Percentiles rank a stretch among this genome's conserved stretches.
These are phyloP conservation scores for Ciona savignyi DNA, from an alignment of 23 tunicate genomes.

Conservation along the genomic window DNA sequence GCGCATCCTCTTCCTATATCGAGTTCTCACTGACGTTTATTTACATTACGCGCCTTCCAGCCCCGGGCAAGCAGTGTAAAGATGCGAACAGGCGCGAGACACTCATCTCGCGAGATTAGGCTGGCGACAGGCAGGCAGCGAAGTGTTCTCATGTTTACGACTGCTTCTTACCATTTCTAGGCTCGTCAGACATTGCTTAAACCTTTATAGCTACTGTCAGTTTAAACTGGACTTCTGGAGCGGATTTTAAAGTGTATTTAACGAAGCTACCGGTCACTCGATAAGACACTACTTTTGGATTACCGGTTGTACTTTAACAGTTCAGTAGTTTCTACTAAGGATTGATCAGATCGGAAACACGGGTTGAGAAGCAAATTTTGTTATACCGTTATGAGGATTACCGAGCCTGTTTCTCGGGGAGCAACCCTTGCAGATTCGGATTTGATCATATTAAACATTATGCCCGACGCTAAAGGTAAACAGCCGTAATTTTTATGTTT, in stretches of 20 bases:
- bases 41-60: neutral
- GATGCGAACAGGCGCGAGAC: neutral
- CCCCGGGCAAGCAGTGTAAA: neutral
- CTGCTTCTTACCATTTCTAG: neutral
- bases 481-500: too few species aligned
- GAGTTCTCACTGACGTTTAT: neutral
- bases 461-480: neutral
- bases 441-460: neutral
- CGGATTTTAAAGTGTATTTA: too few species aligned
- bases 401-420: neutral
- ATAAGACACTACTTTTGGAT: too few species aligned
- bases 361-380: too few species aligned
- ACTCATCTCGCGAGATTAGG: neutral
- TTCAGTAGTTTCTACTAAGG: too few species aligned
- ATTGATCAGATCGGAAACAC: too few species aligned
- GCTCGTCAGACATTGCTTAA: neutral
- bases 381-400: neutral
- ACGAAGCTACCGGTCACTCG: too few species aligned
- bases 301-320: too few species aligned
- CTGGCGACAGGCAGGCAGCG: constrained; percentile 1
- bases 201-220: neutral
- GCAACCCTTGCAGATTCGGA: neutral
- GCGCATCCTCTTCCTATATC: neutral
- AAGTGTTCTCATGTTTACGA: neutral
- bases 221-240: too few species aligned